Percentiles rank a stretch among this genome's conserved stretches.
These are phyloP conservation scores for Gortyna flavago DNA, from an alignment of 2,888 invertebrate species.

Conservation along the genomic window DNA sequence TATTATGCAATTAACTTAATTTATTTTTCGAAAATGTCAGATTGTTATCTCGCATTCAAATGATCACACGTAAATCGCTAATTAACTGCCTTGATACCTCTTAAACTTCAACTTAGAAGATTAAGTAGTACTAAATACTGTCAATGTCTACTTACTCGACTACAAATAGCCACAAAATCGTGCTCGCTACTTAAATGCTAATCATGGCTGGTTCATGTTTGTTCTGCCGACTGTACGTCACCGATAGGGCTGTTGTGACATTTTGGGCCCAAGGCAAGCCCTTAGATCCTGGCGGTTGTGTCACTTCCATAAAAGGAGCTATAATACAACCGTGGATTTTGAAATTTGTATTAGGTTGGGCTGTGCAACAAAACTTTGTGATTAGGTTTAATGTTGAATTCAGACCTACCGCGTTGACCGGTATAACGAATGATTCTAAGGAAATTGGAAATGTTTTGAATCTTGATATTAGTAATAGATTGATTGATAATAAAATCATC, in stretches of 20 bases:
- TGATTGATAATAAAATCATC: background rate
- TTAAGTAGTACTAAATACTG: slow-evolving; percentile 8
- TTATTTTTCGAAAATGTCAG: slow-evolving; percentile 34
- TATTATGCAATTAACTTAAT: slow-evolving; percentile 30
- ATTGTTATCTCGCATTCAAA: slow-evolving; percentile 33
- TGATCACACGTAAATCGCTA: slow-evolving; percentile 14
- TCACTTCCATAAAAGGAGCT: slow-evolving; percentile 54
- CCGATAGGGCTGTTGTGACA: slow-evolving; percentile 57
- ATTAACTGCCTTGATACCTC: slow-evolving; percentile 33
- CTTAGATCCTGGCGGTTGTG: slow-evolving; percentile 44
- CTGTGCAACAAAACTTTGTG: slow-evolving; percentile 18
- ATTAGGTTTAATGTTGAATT: background rate
- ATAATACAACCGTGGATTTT: slow-evolving; percentile 41
- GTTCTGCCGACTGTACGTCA: slow-evolving; percentile 34
- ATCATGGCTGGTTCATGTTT: slow-evolving; percentile 38
- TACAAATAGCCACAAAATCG: slow-evolving; percentile 47
- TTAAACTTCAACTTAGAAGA: slow-evolving; percentile 15
- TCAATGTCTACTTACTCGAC: background rate
- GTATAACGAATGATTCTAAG: background rate
- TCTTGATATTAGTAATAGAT: background rate
- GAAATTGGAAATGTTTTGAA: background rate
- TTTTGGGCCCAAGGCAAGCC: slow-evolving; percentile 61
- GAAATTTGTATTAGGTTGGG: slow-evolving; percentile 53
- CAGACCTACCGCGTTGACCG: slow-evolving; percentile 44
- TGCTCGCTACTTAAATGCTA: slow-evolving; percentile 47